A percentile compares a stretch with the other conserved stretches of the same genome.
phyloP scores from a whole-genome alignment of 1,140 invertebrate genomes.

The Conus betulinus region DNA sequence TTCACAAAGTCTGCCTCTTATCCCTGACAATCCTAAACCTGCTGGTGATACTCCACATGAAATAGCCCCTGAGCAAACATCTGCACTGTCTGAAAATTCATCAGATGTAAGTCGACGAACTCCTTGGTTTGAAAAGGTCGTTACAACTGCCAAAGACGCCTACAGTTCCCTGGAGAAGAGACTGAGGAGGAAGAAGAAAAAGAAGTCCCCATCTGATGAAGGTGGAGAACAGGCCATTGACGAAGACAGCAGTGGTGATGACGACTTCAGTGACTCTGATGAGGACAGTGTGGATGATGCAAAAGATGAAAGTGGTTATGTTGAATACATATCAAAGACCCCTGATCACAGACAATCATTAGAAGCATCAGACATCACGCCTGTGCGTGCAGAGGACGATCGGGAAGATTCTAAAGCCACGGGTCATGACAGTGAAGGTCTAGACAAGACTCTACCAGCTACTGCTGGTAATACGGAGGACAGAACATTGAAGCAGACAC shows the following conservation, averaged over 20 bases:
- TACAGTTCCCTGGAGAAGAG: conserved; percentile 18
- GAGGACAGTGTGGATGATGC: neutral
- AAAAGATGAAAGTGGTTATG: neutral
- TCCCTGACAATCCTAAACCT: neutral
- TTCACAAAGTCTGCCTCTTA: neutral
- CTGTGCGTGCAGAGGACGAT: neutral
- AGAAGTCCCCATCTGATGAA: neutral
- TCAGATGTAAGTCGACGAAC: neutral
- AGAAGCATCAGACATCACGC: neutral
- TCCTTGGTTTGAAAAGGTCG: conserved; percentile 12
- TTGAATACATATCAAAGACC: too few relatives aligned
- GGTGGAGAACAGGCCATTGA: neutral
- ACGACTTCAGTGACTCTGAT: neutral
- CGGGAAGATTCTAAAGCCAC: too few relatives aligned
- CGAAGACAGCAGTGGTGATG: neutral
- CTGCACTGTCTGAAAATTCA: neutral
- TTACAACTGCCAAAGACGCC: neutral
- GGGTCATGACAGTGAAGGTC: too few relatives aligned
- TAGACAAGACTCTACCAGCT: too few relatives aligned
- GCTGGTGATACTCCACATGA: neutral
- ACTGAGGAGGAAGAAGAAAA: conserved; percentile 12
- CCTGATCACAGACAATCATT: neutral
- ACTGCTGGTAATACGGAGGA: too few relatives aligned
- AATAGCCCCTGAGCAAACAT: neutral
- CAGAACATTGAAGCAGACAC: neutral